Conservation (phyloP, 2,113 vertebrate genomes). For the Capricornis sumatraensis region DNA sequence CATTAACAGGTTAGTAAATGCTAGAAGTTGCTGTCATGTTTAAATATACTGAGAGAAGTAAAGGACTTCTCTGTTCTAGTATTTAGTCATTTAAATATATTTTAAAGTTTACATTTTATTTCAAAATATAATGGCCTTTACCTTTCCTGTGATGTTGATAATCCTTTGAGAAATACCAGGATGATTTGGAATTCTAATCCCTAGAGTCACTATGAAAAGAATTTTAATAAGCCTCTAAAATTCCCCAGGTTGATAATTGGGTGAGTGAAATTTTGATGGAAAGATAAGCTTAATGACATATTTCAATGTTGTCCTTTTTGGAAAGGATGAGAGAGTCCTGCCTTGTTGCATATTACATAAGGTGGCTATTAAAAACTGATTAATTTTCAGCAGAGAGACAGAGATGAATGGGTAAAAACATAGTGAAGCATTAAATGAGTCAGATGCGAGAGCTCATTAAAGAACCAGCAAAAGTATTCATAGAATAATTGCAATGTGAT, state of each 20-base stretch:
- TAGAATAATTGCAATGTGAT: constrained; percentile 69
- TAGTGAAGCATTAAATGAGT: constrained; percentile 77
- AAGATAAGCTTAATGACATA: constrained; percentile 61
- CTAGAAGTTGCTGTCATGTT: not conserved
- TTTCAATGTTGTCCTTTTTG: constrained; percentile 63
- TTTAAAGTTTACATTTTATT: constrained; percentile 53
- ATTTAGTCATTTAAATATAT: constrained; percentile 4
- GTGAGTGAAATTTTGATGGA: constrained; percentile 71
- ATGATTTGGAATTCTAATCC: constrained; percentile 56
- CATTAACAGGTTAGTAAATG: not conserved
- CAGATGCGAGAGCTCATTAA: constrained; percentile 72
- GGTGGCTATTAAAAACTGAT: constrained; percentile 76
- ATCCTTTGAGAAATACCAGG: constrained; percentile 38
- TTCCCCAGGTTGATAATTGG: constrained; percentile 64
- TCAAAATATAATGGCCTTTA: constrained; percentile 49
- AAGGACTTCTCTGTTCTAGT: not conserved
- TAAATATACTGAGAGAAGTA: not conserved
- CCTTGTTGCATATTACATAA: constrained; percentile 77
- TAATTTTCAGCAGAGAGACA: constrained; percentile 77
- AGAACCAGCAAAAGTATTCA: constrained; percentile 67
- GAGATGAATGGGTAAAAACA: constrained; percentile 81
- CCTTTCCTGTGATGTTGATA: not conserved
- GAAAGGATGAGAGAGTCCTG: constrained; percentile 57
- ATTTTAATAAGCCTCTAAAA: constrained; percentile 56
- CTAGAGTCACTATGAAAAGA: constrained; percentile 3